These are phyloP conservation scores for Diprion similis DNA, from an alignment of 1,140 invertebrate species.

Conservation along the genomic window DNA sequence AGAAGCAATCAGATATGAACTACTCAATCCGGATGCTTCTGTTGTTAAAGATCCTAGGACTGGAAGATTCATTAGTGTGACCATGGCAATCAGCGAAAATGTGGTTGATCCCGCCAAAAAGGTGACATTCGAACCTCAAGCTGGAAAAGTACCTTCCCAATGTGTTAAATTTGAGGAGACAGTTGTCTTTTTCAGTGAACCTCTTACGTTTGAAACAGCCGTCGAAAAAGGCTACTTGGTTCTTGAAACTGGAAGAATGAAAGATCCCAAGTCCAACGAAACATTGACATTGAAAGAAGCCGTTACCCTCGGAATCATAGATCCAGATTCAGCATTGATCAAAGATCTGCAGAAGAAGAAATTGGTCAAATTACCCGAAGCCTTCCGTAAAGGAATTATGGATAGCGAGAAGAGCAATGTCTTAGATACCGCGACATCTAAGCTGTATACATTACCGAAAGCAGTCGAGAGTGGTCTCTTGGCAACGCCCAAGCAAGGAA, in stretches of 20 bases:
- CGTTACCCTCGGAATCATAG: slow-evolving; percentile 80
- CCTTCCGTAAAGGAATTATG: slow-evolving; percentile 84
- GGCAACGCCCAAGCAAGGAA: slow-evolving; percentile 75
- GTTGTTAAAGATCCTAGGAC: slow-evolving; percentile 80
- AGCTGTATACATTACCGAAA: slow-evolving; percentile 74
- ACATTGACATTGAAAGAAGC: slow-evolving; percentile 85
- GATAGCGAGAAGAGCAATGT: slow-evolving; percentile 87
- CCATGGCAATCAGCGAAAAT: slow-evolving; percentile 74
- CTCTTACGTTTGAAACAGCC: slow-evolving; percentile 78
- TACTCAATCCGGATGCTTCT: slow-evolving; percentile 78
- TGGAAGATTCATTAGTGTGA: slow-evolving; percentile 75
- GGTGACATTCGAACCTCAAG: slow-evolving; percentile 73
- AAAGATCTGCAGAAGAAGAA: slow-evolving; percentile 86
- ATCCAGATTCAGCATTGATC: slow-evolving; percentile 85
- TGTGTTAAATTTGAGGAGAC: slow-evolving; percentile 78
- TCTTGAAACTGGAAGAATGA: slow-evolving; percentile 75
- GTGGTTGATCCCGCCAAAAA: slow-evolving; percentile 72
- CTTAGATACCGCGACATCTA: slow-evolving; percentile 81
- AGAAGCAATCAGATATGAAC: slow-evolving; percentile 78
- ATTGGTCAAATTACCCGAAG: slow-evolving; percentile 84
- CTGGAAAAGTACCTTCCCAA: slow-evolving; percentile 66
- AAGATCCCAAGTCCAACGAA: slow-evolving; percentile 75
- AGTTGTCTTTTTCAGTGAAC: slow-evolving; percentile 74
- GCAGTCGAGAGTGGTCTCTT: slow-evolving; percentile 82
- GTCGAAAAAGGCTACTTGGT: slow-evolving; percentile 77